Percentiles rank a stretch among this genome's conserved stretches.
phyloP scores from a whole-genome alignment of 2,113 vertebrate species.

The Merops nubicus region DNA sequence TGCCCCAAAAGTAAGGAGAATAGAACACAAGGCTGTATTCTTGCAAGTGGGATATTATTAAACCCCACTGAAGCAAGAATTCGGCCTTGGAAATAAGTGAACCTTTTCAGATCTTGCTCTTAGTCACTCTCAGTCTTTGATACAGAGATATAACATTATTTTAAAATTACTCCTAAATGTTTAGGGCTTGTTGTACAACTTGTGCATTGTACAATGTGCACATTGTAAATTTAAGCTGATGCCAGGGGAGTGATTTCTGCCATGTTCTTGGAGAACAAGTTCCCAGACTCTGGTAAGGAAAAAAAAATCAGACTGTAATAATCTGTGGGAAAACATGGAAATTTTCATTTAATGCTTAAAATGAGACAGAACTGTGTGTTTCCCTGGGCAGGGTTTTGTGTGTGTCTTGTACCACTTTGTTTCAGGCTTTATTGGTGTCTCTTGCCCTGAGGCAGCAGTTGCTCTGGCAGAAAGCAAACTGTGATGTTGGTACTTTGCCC shows the following conservation, averaged over 20 bases:
- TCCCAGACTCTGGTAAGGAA: not conserved
- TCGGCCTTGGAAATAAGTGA: conserved; percentile 22
- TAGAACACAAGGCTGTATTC: conserved; percentile 47
- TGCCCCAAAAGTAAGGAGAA: conserved; percentile 3
- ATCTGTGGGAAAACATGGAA: not conserved
- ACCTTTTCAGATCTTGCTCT: conserved; percentile 29
- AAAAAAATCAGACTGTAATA: not conserved
- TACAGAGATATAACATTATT: conserved; percentile 44
- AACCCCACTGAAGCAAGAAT: conserved; percentile 44
- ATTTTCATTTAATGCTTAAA: not conserved
- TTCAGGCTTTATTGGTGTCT: not conserved
- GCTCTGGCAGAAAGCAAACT: not conserved
- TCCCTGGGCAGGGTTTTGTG: not conserved
- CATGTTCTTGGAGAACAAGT: not conserved
- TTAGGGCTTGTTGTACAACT: not conserved
- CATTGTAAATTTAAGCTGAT: not conserved
- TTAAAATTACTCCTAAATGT: not conserved
- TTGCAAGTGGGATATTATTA: not conserved
- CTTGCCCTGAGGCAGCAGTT: not conserved
- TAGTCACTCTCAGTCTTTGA: not conserved
- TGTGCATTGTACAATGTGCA: not conserved
- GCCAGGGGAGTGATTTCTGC: not conserved
- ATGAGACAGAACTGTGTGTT: not conserved
- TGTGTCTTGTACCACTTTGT: not conserved
- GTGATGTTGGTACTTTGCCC: not conserved